Base-by-base conservation (phyloP, 37 sponge, comb jelly and placozoan species). In the Halisarca cf. caerulea region DNA sequence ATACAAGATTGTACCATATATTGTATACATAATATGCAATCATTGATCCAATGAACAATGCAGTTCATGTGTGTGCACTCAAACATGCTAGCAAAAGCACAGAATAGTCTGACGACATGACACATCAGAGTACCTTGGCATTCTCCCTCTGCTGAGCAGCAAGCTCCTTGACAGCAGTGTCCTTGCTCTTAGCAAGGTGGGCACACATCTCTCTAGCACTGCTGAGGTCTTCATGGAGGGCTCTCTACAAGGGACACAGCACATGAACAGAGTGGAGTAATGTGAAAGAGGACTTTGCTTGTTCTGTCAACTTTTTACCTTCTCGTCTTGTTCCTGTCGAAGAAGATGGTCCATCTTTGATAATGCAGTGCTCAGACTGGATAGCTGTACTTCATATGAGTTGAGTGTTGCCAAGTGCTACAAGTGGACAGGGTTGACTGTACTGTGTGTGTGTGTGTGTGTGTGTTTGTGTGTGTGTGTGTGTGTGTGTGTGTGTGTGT, bases 111-210 rank as follows among this genome's bases (percentile, higher is more conserved):
- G 54, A 24, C n/a, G n/a, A n/a, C n/a, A n/a, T n/a, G n/a, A n/a
- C n/a, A n/a, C n/a, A n/a, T n/a, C n/a, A n/a, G n/a, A n/a, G n/a
- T 43, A 92, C 92, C 93, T 96, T 92, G 35, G 95, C 90, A 17
- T 80, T 75, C 28, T 79, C 82, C 38, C 73, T 62, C 6, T 80
- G 27, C 35, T 77, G 86, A 5, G 90, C 79, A 44, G 93, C 89
- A 34, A 97, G 78, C 58, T 92, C 96, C 28, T 86, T 30, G 18
- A 73, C 70, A 32, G 90, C 85, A 3, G 85, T 84, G 5, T 92
- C 93, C 80, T 94, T 94, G 15, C 86, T 83, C 71, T 74, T 85
- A 38, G 95, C 90, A 17, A 97, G 83, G 58, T 92, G 95, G 20
- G 85, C 81, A 84, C 93, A 95, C 66, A 97, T 80, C 66, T 92